These are phyloP conservation scores for Pilophorus perplexus DNA, from an alignment of 2,888 invertebrate species.

Conservation along the genomic window DNA sequence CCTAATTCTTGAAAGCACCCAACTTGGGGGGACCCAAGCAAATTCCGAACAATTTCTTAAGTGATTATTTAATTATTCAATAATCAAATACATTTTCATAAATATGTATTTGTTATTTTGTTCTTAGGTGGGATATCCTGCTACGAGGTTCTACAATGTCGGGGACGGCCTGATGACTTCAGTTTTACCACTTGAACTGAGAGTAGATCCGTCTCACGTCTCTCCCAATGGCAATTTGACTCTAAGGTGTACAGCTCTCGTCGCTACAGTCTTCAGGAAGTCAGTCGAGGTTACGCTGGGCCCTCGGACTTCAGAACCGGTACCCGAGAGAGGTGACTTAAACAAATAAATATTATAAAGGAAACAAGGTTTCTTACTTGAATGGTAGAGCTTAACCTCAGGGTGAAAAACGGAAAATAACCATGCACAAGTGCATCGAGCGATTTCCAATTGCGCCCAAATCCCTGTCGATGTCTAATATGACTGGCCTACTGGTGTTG, in stretches of 20 bases:
- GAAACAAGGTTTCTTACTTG: neutral
- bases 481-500: neutral
- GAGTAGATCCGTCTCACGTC: slow-evolving; percentile 60
- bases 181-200: slow-evolving; percentile 60
- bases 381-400: neutral
- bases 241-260: slow-evolving; percentile 68
- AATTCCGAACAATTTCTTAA: no score
- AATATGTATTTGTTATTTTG: neutral
- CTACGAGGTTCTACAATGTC: slow-evolving; percentile 48
- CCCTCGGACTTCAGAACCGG: slow-evolving; percentile 70
- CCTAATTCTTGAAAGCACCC: no score
- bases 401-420: neutral
- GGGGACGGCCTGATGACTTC: slow-evolving; percentile 56
- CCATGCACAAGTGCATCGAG: neutral
- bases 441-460: neutral
- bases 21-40: no score
- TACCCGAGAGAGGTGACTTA: slow-evolving; percentile 68
- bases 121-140: slow-evolving; percentile 51
- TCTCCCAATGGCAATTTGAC: slow-evolving; percentile 61
- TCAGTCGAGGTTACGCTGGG: slow-evolving; percentile 65
- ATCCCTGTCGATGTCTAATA: neutral
- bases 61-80: no score
- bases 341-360: neutral
- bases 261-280: slow-evolving; percentile 67
- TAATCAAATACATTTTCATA: no score